Percentiles rank a stretch among this genome's conserved stretches.
phyloP scores from a whole-genome alignment of 1,140 invertebrate species.

The Bradysia coprophila region DNA sequence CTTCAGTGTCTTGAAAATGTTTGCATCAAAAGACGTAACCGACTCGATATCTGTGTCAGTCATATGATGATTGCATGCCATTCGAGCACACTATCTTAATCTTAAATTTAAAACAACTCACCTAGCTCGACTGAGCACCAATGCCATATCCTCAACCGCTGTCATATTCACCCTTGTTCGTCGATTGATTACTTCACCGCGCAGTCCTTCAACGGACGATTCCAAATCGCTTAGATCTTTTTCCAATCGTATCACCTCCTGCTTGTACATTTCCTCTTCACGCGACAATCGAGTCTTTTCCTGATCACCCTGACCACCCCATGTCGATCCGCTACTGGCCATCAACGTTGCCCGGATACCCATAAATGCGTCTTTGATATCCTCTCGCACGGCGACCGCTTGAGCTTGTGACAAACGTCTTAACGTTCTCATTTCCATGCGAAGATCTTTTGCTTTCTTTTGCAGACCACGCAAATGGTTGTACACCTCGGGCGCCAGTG shows the following conservation, averaged over 20 bases:
- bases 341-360: conserved; percentile 53
- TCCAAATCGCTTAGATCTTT: conserved; percentile 89
- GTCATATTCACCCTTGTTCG: conserved; percentile 90
- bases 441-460: conserved; percentile 76
- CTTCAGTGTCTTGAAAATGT: too few relatives aligned
- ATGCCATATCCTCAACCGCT: conserved; percentile 91
- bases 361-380: conserved; percentile 75
- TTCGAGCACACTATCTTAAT: not conserved
- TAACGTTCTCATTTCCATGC: conserved; percentile 69
- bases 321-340: conserved; percentile 39
- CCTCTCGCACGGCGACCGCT: conserved; percentile 74
- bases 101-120: conserved; percentile 14
- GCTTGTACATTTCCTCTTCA: conserved; percentile 74
- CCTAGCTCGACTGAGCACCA: conserved; percentile 73
- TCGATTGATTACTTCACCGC: conserved; percentile 86
- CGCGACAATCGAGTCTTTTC: conserved; percentile 36
- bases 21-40: too few relatives aligned
- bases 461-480: conserved; percentile 67
- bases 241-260: conserved; percentile 77
- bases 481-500: conserved; percentile 66
- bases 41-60: too few relatives aligned
- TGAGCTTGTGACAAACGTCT: conserved; percentile 79
- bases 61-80: not conserved
- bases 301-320: conserved; percentile 29
- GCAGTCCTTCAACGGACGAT: conserved; percentile 80